Percentiles rank a stretch among this genome's conserved stretches.
Conservation (phyloP, 1,140 invertebrate species). For the Hylyphantes graminicola region DNA sequence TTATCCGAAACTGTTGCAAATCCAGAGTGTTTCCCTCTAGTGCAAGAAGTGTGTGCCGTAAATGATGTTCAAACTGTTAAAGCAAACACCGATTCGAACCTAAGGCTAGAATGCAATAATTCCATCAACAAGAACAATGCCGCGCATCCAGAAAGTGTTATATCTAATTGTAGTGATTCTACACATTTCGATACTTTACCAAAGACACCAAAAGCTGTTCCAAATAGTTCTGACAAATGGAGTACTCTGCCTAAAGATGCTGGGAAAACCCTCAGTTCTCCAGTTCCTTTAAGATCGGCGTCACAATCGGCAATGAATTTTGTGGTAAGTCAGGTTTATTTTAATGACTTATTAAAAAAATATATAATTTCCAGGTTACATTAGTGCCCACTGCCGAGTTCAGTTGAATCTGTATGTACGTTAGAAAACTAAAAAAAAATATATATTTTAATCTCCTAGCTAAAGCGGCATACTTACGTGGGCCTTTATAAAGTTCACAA, state of each 20-base stretch:
- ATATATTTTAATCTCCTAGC: too few relatives aligned
- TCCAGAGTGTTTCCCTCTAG: slow-evolving; percentile 13
- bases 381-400: too few relatives aligned
- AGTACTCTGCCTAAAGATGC: slow-evolving; percentile 27
- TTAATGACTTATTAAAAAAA: neutral
- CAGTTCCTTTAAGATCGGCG: slow-evolving; percentile 5
- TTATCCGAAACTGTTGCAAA: slow-evolving; percentile 20
- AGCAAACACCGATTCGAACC: neutral
- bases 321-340: slow-evolving; percentile 45
- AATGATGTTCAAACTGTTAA: slow-evolving; percentile 12
- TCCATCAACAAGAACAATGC: too few relatives aligned
- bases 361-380: too few relatives aligned
- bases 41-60: slow-evolving; percentile 33
- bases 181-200: slow-evolving; percentile 29
- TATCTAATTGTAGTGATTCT: neutral
- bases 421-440: too few relatives aligned
- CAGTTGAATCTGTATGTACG: too few relatives aligned
- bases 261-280: slow-evolving; percentile 3
- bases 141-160: too few relatives aligned
- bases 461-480: too few relatives aligned
- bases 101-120: too few relatives aligned
- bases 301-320: slow-evolving; percentile 22
- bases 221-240: slow-evolving; percentile 13
- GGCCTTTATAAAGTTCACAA: too few relatives aligned
- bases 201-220: slow-evolving; percentile 15